These are phyloP conservation scores for Calameuta pallipes DNA, from an alignment of 2,888 invertebrate species.

Conservation along the genomic window DNA sequence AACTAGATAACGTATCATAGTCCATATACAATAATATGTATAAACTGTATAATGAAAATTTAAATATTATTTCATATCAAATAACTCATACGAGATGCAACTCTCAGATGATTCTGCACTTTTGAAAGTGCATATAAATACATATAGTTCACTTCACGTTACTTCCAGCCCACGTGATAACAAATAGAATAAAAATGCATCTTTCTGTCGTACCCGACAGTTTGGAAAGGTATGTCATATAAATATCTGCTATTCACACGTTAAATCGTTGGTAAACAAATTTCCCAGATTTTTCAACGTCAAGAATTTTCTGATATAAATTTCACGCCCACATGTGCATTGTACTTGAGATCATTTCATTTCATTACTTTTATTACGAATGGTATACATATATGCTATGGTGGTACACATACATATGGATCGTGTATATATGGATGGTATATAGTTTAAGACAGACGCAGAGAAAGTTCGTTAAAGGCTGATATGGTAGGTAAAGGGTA, in stretches of 20 bases:
- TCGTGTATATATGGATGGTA: neutral
- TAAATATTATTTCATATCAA: neutral
- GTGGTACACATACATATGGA: neutral
- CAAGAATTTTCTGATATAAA: neutral
- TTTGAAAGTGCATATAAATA: too few relatives aligned
- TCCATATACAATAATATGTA: neutral
- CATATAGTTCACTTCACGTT: neutral
- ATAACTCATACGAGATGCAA: neutral
- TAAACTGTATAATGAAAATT: neutral
- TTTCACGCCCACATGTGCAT: neutral
- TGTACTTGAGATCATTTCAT: neutral
- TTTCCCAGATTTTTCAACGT: neutral
- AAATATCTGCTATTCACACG: neutral
- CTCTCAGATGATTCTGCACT: neutral
- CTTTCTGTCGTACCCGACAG: neutral
- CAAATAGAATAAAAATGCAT: neutral
- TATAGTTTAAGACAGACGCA: neutral
- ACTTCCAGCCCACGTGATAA: neutral
- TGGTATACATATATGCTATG: neutral
- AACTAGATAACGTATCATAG: neutral
- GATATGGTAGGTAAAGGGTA: neutral
- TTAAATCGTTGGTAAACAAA: neutral
- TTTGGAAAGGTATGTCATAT: neutral
- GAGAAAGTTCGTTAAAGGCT: neutral
- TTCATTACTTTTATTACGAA: neutral